Conservation (phyloP, 1,140 invertebrate genomes). For the Scaptomyza graminum region DNA sequence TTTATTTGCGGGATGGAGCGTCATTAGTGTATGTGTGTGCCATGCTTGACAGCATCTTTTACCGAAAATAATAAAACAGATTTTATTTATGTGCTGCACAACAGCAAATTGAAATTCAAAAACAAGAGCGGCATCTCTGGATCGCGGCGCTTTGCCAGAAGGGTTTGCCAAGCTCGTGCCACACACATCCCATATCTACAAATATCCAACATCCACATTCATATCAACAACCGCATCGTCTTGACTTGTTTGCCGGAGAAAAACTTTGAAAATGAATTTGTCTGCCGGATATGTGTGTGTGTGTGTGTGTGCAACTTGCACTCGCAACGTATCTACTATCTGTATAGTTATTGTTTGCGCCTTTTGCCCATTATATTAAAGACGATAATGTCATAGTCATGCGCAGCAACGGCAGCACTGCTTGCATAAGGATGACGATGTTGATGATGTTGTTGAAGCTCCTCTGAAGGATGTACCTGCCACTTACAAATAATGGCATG, state of each 20-base stretch:
- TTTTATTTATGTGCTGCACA: constrained; percentile 77
- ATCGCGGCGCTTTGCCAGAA: constrained; percentile 40
- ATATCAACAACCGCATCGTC: constrained; percentile 1
- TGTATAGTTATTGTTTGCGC: constrained; percentile 30
- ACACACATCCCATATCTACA: constrained; percentile 1
- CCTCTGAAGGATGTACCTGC: constrained; percentile 31
- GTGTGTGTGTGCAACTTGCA: background rate
- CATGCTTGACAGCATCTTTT: constrained; percentile 55
- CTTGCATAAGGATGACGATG: constrained; percentile 11
- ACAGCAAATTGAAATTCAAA: constrained; percentile 73
- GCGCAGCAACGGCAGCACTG: constrained; percentile 15
- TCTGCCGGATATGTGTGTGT: constrained; percentile 14
- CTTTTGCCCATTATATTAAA: constrained; percentile 27
- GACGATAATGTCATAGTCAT: constrained; percentile 19
- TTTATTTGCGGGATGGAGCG: too few species aligned
- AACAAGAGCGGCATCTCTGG: constrained; percentile 52
- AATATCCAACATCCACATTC: constrained; percentile 3
- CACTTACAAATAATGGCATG: constrained; percentile 69
- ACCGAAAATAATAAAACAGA: constrained; percentile 76
- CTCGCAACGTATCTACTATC: background rate
- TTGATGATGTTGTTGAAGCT: constrained; percentile 45
- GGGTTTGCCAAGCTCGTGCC: constrained; percentile 32
- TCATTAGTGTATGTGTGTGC: background rate
- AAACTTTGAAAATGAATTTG: constrained; percentile 43
- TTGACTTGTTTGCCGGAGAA: constrained; percentile 1